Percentiles rank a stretch among this genome's conserved stretches.
Conservation (phyloP, 2,797 vertebrate genomes). For the Alca torda region DNA sequence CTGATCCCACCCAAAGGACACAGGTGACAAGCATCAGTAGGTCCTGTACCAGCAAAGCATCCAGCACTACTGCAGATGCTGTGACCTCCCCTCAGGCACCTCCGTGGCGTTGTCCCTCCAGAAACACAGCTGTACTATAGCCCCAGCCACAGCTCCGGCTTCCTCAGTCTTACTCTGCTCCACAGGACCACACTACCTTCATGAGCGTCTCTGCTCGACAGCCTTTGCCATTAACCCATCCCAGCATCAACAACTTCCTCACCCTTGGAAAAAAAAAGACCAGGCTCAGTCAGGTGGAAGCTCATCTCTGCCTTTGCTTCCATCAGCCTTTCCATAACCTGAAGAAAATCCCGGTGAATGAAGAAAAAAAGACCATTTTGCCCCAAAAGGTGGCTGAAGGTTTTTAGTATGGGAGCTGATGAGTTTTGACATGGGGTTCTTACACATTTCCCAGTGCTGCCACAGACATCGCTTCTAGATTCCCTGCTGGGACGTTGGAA, state of each 20-base stretch:
- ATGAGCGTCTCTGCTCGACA: not conserved
- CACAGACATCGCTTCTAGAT: not conserved
- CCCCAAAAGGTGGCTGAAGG: not conserved
- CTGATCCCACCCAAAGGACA: not conserved
- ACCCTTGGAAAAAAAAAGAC: not conserved
- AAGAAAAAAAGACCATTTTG: not conserved
- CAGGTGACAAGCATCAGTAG: not conserved
- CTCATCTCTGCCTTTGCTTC: not conserved
- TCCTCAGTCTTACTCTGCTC: not conserved
- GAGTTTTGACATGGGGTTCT: not conserved
- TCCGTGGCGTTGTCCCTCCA: fast-evolving
- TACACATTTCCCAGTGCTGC: not conserved
- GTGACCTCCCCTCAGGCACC: not conserved
- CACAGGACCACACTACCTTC: not conserved
- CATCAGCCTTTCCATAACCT: not conserved
- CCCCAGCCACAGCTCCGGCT: not conserved
- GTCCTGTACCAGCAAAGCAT: not conserved
- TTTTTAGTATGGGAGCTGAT: fast-evolving
- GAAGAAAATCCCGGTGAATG: not conserved
- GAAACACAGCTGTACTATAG: fast-evolving
- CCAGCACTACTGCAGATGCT: fast-evolving
- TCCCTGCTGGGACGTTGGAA: not conserved
- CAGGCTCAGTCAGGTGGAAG: not conserved
- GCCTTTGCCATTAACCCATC: not conserved
- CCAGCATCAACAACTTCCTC: not conserved